Base-by-base conservation (phyloP, 2,888 invertebrate species). In the Nemotelus nigrinus region DNA sequence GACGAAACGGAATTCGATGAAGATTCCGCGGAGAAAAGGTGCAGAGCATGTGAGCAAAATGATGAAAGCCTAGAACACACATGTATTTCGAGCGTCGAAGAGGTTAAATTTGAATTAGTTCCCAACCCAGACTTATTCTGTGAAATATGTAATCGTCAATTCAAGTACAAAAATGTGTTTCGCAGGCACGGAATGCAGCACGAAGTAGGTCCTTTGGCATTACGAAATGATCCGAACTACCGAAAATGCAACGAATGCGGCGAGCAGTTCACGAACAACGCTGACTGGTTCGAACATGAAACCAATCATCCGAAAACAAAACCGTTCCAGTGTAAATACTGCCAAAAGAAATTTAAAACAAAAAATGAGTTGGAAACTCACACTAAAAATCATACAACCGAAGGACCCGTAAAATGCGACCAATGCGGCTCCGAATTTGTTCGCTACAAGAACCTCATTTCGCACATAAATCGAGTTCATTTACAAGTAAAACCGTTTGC, bases 381-480 rank as follows among this genome's bases (percentile, higher is more conserved):
- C 65, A 47, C 39, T 5, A 48, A 75, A 75, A 75, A 65, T 25
- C 78, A 78, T 55, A 67, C 78, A 25, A 50, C 48, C n/a, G 79
- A 79, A 57, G 79, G 81, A 3, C 78, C 79, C 2, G 79, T 76
- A 57, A 82, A 82, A 48, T 82, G 82, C 39, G 76, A 65, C 5
- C 63, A 79, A 3, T 82, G 82, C 63, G 80, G 80, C 2, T 76
- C 79, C 3, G 80, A 81, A 10, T 81, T 81, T 67, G 77, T 78
- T 6, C 80, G 79, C 39, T 70, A 77, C n/a, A 80, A 78, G 48
- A 81, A 81, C 76, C 76, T 80, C 39, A 76, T 80, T 50, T 80
- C 80, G 0, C 82, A 82, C 63, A 70, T 70, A 53, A 47, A 45
- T 44, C 78, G 80, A 4, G 79, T 81, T 2, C 82, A 82, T 77